A percentile compares a stretch with the other conserved stretches of the same genome.
Conservation (phyloP, 2,888 invertebrate genomes). For the Nymphalis polychloros region DNA sequence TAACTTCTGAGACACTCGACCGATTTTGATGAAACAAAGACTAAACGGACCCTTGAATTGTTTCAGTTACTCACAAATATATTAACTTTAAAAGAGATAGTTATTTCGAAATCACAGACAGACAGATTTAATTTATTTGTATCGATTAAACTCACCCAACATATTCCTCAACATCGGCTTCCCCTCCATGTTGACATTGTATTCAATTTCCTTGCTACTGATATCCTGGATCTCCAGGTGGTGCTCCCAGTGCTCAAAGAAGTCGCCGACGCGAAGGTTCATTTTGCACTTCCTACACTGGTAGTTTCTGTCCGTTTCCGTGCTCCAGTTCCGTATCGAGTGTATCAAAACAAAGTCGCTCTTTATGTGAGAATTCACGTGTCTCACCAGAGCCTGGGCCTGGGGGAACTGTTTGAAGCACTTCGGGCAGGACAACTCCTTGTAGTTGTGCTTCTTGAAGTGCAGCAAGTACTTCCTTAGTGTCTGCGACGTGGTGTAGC, state of each 20-base stretch:
- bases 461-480: conserved; percentile 46
- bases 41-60: too few species aligned
- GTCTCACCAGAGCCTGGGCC: not conserved
- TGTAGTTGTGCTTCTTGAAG: conserved; percentile 44
- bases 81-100: too few species aligned
- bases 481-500: conserved; percentile 19
- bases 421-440: conserved; percentile 41
- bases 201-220: too few species aligned
- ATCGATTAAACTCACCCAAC: conserved; percentile 32
- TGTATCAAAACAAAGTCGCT: conserved; percentile 35
- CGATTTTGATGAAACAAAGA: too few species aligned
- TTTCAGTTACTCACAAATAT: too few species aligned
- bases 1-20: too few species aligned
- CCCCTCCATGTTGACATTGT: conserved; percentile 10
- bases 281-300: conserved; percentile 46
- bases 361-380: conserved; percentile 47
- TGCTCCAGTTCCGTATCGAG: conserved; percentile 16
- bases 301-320: not conserved
- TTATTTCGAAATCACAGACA: too few species aligned
- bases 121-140: too few species aligned
- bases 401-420: conserved; percentile 34
- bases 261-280: not conserved
- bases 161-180: conserved; percentile 28
- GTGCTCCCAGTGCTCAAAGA: conserved; percentile 56
- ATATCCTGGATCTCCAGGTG: conserved; percentile 43